phyloP scores from a whole-genome alignment of 1,140 invertebrate species.

The Hyposmocoma kahamanoa region DNA sequence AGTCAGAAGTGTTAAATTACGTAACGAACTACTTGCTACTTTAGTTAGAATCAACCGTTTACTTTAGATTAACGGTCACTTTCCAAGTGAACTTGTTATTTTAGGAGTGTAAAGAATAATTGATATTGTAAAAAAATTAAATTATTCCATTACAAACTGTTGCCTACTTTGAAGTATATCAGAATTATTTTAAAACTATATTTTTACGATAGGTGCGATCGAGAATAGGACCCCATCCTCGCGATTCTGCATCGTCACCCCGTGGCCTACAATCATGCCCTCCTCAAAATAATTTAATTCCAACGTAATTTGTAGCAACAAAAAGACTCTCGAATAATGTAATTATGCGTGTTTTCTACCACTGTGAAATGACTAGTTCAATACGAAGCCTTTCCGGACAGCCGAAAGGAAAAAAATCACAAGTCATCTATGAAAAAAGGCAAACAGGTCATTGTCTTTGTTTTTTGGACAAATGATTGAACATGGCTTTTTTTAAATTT shows the following conservation, averaged over 20 bases:
- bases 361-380: slow-evolving; percentile 13
- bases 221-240: background rate
- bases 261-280: slow-evolving; percentile 3
- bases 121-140: no score
- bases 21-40: no score
- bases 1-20: no score
- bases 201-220: no score
- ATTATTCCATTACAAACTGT: no score
- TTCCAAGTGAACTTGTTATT: no score
- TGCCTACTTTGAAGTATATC: no score
- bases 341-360: slow-evolving; percentile 10
- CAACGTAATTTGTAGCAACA: background rate
- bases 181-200: no score
- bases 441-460: background rate
- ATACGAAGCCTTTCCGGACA: background rate
- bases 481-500: no score
- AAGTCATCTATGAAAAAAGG: slow-evolving; percentile 2
- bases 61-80: no score
- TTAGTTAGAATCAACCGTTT: no score
- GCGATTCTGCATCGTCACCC: slow-evolving; percentile 1
- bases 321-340: slow-evolving; percentile 6
- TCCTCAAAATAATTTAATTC: slow-evolving; percentile 7
- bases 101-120: no score
- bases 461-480: background rate
- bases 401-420: background rate